phyloP scores from a whole-genome alignment of 2,797 vertebrate genomes.

The Alcedo atthis region DNA sequence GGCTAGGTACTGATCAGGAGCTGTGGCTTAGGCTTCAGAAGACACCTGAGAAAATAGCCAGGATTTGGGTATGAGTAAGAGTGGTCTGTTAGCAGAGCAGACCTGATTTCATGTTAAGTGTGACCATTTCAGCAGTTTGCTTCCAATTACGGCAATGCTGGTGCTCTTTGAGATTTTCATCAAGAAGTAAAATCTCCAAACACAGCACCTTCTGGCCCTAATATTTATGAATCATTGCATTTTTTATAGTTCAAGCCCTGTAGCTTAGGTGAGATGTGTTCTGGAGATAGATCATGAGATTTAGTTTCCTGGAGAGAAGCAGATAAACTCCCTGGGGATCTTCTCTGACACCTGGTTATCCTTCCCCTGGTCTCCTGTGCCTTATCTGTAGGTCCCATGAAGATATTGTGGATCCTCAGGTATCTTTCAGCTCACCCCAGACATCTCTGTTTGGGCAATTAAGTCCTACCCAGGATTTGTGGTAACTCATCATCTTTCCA shows the following conservation, averaged over 20 bases:
- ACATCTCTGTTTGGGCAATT: not conserved
- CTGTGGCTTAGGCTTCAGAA: not conserved
- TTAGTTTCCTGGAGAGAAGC: not conserved
- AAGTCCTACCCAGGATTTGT: not conserved
- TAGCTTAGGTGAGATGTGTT: not conserved
- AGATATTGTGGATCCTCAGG: accelerated
- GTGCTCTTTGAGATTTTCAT: not conserved
- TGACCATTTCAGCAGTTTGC: not conserved
- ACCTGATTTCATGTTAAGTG: not conserved
- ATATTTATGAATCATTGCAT: not conserved
- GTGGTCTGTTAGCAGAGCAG: accelerated
- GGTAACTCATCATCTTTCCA: not conserved
- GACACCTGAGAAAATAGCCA: not conserved
- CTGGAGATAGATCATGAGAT: not conserved
- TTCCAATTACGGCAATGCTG: not conserved
- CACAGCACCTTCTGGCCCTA: not conserved
- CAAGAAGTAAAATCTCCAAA: not conserved
- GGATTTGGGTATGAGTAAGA: not conserved
- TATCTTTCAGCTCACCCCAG: not conserved
- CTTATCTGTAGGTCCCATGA: accelerated
- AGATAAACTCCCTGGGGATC: not conserved
- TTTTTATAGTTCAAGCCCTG: not conserved
- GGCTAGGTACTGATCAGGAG: not conserved
- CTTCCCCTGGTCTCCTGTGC: not conserved
- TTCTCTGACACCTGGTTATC: not conserved